phyloP scores from a whole-genome alignment of 2,888 invertebrate species.

The Nephrotoma appendiculata region DNA sequence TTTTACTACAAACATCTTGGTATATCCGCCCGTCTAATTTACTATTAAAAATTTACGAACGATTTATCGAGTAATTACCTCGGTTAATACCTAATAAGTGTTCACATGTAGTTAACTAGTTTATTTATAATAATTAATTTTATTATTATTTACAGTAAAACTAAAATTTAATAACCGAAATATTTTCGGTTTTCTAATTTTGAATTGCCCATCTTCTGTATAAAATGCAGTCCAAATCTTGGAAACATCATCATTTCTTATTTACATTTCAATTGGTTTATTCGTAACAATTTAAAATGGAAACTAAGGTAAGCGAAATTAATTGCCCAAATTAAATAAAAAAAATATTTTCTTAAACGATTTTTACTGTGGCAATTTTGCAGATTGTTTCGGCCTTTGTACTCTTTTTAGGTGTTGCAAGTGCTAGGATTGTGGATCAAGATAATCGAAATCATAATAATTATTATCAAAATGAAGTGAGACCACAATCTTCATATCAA shows the following conservation, averaged over 20 bases:
- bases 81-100: too few species aligned
- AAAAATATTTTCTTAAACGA: not conserved
- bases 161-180: not conserved
- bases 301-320: not conserved
- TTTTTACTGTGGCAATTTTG: not conserved
- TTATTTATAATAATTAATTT: too few species aligned
- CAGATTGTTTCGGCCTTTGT: not conserved
- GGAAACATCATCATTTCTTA: not conserved
- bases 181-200: not conserved
- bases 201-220: not conserved
- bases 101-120: too few species aligned
- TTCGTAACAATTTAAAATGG: not conserved
- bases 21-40: too few species aligned
- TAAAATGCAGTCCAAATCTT: not conserved
- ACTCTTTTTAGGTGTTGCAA: not conserved
- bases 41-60: too few species aligned
- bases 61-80: too few species aligned
- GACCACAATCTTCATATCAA: not conserved
- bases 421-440: not conserved
- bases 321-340: not conserved
- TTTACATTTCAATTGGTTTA: not conserved
- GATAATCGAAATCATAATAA: not conserved
- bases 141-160: not conserved
- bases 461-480: not conserved
- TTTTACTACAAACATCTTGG: too few species aligned